Percentiles rank a stretch among this genome's conserved stretches.
Evolutionary conservation across 2,797 vertebrate species (phyloP).

Genomic region (Otus scops): DNA sequence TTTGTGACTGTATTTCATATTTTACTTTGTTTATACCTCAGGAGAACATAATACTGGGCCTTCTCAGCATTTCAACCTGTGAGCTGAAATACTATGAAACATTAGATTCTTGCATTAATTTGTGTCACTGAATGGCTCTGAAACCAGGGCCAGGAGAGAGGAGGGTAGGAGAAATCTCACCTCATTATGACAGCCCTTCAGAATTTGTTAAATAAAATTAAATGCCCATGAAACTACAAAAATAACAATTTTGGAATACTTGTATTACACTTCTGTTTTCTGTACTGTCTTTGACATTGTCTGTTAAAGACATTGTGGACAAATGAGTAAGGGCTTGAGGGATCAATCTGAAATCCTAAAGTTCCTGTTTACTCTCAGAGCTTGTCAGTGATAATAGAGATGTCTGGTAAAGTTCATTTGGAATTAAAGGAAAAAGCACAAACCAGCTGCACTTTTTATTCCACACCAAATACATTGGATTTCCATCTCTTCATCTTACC

Average conservation of each 20-base stretch:
- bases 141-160: neutral
- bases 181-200: slow-evolving; percentile 36
- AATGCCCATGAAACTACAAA: neutral
- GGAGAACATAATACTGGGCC: neutral
- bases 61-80: neutral
- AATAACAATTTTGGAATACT: neutral
- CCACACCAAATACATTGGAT: neutral
- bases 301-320: neutral
- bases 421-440: neutral
- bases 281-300: neutral
- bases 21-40: neutral
- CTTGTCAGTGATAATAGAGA: neutral
- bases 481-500: neutral
- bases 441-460: neutral
- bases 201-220: neutral
- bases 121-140: neutral
- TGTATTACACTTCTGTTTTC: neutral
- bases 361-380: neutral
- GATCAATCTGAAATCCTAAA: neutral
- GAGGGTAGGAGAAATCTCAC: neutral
- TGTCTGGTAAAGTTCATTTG: neutral
- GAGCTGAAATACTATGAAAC: neutral
- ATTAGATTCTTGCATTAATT: slow-evolving; percentile 9
- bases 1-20: neutral
- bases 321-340: neutral